These are phyloP conservation scores for Neolamprologus falcicula DNA, from an alignment of 2,113 vertebrate species.

Conservation along the genomic window DNA sequence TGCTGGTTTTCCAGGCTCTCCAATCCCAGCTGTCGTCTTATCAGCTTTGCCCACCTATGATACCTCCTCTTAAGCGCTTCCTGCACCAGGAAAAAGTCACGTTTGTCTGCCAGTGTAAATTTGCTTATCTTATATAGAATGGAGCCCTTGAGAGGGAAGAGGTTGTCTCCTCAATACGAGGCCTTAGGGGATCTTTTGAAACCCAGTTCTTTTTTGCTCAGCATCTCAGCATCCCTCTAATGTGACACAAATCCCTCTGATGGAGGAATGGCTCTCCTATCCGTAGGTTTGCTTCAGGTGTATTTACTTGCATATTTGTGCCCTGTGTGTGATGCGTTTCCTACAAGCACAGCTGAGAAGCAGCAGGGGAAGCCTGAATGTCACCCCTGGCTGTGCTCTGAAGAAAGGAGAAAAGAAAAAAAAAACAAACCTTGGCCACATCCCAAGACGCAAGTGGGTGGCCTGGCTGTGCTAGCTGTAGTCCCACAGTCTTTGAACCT, in stretches of 20 bases:
- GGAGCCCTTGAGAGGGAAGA: neutral
- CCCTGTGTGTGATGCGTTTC: neutral
- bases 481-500: constrained; percentile 29
- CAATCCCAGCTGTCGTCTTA: constrained; percentile 43
- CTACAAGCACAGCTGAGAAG: neutral
- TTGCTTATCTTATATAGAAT: constrained; percentile 40
- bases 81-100: constrained; percentile 40
- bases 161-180: constrained; percentile 24
- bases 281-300: constrained; percentile 8
- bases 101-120: constrained; percentile 48
- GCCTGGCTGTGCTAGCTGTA: constrained; percentile 9
- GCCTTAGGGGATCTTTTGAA: constrained; percentile 38
- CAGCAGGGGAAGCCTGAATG: constrained; percentile 19
- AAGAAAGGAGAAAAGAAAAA: neutral
- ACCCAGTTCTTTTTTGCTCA: constrained; percentile 35
- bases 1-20: constrained; percentile 1
- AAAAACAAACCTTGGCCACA: neutral
- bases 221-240: constrained; percentile 30
- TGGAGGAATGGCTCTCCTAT: constrained; percentile 7
- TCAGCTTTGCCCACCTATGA: constrained; percentile 55
- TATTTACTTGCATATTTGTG: constrained; percentile 1
- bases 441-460: constrained; percentile 21
- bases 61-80: constrained; percentile 39
- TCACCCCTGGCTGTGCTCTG: constrained; percentile 26
- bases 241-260: constrained; percentile 54